A percentile compares a stretch with the other conserved stretches of the same genome.
Evolutionary conservation across 2,797 vertebrate species (phyloP).

Genomic region (Oreochromis mossambicus): DNA sequence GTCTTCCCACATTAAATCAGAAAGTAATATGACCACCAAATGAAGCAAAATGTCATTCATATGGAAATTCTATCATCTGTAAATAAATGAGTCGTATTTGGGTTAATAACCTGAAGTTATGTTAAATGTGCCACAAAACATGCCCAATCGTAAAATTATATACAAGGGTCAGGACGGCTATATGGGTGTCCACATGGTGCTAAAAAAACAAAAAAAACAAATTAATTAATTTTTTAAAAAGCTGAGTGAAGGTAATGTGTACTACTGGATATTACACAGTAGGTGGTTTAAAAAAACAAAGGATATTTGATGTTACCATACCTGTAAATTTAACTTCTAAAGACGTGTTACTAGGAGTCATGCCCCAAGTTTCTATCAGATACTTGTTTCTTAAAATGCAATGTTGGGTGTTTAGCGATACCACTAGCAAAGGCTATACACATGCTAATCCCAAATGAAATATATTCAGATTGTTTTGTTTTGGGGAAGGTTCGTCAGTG

Average conservation of each 20-base stretch:
- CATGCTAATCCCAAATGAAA: background rate
- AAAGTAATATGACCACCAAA: slow-evolving; percentile 31
- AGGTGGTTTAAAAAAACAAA: background rate
- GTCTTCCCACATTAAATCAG: slow-evolving; percentile 32
- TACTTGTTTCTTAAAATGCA: background rate
- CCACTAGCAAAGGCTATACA: background rate
- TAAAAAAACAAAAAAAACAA: background rate
- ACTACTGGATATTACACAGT: background rate
- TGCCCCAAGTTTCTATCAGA: background rate
- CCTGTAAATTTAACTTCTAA: background rate
- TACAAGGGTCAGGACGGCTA: background rate
- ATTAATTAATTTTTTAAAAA: background rate
- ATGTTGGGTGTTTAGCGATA: background rate
- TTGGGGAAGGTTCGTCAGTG: background rate
- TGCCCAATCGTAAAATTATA: background rate
- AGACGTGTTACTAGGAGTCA: background rate
- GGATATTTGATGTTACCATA: background rate
- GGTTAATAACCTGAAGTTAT: background rate
- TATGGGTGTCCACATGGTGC: background rate
- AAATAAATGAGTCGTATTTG: background rate
- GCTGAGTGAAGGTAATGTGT: background rate
- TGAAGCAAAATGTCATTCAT: slow-evolving; percentile 10
- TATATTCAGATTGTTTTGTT: background rate
- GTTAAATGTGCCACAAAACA: background rate
- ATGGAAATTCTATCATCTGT: background rate